Base-by-base conservation (phyloP, 1,140 invertebrate genomes). In the Bombus affinis region DNA sequence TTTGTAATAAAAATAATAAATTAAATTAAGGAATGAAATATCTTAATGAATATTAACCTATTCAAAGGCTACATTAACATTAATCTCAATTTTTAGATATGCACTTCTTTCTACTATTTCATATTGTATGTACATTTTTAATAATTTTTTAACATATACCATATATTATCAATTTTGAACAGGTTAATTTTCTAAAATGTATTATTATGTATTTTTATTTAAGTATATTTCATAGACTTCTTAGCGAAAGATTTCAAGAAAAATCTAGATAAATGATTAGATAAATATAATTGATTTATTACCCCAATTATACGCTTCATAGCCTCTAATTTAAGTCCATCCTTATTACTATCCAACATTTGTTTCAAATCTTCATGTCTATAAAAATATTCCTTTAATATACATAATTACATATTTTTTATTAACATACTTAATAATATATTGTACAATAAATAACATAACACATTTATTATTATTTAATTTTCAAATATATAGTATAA, bases 261-360 rank as follows among this genome's bases (percentile, higher is more conserved):
- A 68, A 65, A 22, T 62, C 10, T 10, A 62, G 9, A 62, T 62
- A n/a, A 28, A 66, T 32, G 5, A 65, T 35, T 35, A 66, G 32
- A 44, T 13, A 35, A 37, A 53, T 37, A 37, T 22, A 25, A 65
- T 62, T 72, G 8, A 53, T 73, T 32, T 39, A 39, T 95, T 96
- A 98, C 98, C 91, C 98, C 98, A 95, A 99, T 99, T 78, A 99
- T 99, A 91, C 99, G 96, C 95, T 99, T 99, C 99, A 99, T 99
- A 28, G 99, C 99, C 95, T 99, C 99, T 86, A 99, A 94, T 94
- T 99, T 99, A 6, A 99, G 95, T 44, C 98, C 98, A 95, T 99
- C 99, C 95, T 99, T 99, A 92, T 98, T 99, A 86, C 98, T 98
- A 95, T 99, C 99, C 87, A 99, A 94, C 99, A 99, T 99, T 94